phyloP scores from a whole-genome alignment of 2,113 vertebrate species.

The Lepus europaeus region DNA sequence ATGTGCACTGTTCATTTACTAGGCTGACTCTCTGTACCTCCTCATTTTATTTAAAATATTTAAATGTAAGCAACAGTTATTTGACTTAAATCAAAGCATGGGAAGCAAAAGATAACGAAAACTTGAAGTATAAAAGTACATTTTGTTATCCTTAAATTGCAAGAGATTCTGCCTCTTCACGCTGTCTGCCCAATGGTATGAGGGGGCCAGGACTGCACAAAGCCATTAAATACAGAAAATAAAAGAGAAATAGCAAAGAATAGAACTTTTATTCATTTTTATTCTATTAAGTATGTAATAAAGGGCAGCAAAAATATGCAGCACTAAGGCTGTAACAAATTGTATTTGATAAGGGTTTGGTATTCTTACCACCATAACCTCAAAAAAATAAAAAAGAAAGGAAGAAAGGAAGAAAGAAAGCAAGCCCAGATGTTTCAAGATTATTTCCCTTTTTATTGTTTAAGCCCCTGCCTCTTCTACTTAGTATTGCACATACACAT shows the following conservation, averaged over 20 bases:
- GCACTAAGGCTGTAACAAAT: background rate
- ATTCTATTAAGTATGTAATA: background rate
- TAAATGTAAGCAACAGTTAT: background rate
- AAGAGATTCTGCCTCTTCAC: background rate
- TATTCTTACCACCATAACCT: background rate
- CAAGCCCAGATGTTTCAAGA: too few relatives aligned
- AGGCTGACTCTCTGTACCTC: background rate
- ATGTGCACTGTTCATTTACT: background rate
- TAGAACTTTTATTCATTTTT: background rate
- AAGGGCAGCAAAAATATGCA: background rate
- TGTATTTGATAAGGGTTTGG: background rate
- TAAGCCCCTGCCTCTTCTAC: too few relatives aligned
- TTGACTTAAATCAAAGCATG: background rate
- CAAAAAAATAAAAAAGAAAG: background rate
- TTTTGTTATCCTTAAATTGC: background rate
- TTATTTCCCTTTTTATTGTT: too few relatives aligned
- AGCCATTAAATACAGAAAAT: background rate
- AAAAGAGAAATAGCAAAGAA: background rate
- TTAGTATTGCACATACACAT: background rate
- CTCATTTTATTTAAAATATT: conserved; percentile 17
- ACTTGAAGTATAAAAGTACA: background rate
- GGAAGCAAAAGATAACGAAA: background rate
- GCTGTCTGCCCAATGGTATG: rapidly evolving
- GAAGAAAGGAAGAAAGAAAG: background rate
- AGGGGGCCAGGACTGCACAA: background rate